Evolutionary conservation across 1,140 invertebrate genomes (phyloP).

Genomic region (Trachymyrmex cornetzi): DNA sequence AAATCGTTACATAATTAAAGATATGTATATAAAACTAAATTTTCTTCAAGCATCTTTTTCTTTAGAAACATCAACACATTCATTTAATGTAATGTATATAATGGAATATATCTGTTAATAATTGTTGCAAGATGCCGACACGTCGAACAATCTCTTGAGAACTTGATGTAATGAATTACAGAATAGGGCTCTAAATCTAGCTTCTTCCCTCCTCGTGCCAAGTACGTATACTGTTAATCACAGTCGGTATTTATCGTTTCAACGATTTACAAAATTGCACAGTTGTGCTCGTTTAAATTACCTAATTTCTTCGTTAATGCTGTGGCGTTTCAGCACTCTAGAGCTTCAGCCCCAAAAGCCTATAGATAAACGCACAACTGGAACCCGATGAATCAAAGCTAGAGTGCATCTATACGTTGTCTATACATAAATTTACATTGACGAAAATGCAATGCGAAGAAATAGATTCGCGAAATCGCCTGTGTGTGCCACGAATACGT

Average conservation of each 20-base stretch:
- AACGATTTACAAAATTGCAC: no score
- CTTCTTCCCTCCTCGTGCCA: no score
- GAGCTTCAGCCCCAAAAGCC: no score
- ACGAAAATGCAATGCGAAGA: neutral
- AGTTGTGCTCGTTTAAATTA: no score
- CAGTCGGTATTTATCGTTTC: no score
- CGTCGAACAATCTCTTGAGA: conserved; percentile 83
- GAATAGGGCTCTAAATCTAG: no score
- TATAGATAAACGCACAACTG: no score
- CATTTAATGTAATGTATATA: conserved; percentile 80
- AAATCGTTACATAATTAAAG: no score
- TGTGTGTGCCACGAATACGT: neutral
- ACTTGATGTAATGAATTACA: conserved; percentile 53
- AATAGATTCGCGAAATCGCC: neutral
- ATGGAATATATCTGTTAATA: conserved; percentile 87
- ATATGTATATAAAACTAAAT: neutral
- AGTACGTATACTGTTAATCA: no score
- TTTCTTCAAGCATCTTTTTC: conserved; percentile 5
- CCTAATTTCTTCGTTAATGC: no score
- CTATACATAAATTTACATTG: neutral
- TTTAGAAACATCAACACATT: neutral
- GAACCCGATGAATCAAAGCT: neutral
- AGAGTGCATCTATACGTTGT: neutral
- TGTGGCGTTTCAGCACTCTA: no score
- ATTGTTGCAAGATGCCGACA: conserved; percentile 86